Conservation (phyloP, 2,888 invertebrate genomes). For the Nyleta sp. region DNA sequence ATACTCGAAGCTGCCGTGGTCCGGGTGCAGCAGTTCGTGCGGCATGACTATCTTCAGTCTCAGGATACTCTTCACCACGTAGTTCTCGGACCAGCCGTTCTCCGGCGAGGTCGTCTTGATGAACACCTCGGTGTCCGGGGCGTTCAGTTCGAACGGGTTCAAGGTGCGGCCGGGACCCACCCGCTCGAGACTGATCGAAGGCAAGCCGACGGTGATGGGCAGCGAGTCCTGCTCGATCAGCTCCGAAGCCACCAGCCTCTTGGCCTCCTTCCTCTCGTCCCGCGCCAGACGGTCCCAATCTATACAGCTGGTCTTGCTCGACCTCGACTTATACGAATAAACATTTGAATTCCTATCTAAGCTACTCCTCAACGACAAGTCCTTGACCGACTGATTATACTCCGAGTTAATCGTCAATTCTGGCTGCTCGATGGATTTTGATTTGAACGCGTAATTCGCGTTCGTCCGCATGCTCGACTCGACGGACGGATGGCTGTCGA, state of each 20-base stretch:
- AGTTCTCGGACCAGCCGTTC: conserved; percentile 82
- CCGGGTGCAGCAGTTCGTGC: conserved; percentile 78
- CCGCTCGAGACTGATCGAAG: conserved; percentile 76
- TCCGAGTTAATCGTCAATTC: conserved; percentile 46
- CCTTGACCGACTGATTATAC: conserved; percentile 38
- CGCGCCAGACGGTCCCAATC: conserved; percentile 76
- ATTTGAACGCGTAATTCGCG: conserved; percentile 33
- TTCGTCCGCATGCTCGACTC: conserved; percentile 31
- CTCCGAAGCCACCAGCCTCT: conserved; percentile 71
- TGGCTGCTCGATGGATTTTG: conserved; percentile 41
- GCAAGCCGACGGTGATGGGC: conserved; percentile 74
- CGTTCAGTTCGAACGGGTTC: conserved; percentile 76
- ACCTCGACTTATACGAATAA: conserved; percentile 59
- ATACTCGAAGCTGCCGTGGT: conserved; percentile 82
- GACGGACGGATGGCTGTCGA: conserved; percentile 56
- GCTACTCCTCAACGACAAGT: conserved; percentile 63
- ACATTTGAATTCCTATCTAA: conserved; percentile 70
- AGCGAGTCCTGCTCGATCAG: conserved; percentile 72
- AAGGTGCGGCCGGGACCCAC: conserved; percentile 75
- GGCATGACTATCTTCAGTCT: conserved; percentile 83
- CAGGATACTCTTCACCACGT: conserved; percentile 82
- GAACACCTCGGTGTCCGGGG: conserved; percentile 82
- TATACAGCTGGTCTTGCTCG: conserved; percentile 69
- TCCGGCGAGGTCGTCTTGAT: conserved; percentile 81
- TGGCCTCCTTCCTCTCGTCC: conserved; percentile 74